Evolutionary conservation across 2,797 vertebrate genomes (phyloP).

Genomic region (Discoglossus pictus): DNA sequence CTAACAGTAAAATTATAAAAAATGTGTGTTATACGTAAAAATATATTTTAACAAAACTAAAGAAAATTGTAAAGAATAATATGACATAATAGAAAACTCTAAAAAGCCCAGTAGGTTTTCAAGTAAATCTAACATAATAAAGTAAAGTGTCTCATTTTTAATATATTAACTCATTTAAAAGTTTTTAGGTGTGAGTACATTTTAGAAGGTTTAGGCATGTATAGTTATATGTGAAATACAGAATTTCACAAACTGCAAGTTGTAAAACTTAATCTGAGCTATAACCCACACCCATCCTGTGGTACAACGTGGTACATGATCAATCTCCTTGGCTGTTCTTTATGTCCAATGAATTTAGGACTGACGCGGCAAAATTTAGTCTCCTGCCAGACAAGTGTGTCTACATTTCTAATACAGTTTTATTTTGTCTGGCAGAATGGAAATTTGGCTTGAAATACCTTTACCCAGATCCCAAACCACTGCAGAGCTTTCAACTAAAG

Average conservation of each 20-base stretch:
- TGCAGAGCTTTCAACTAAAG: slow-evolving; percentile 57
- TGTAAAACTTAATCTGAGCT: slow-evolving; percentile 48
- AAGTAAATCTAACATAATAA: not conserved
- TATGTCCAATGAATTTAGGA: slow-evolving; percentile 59
- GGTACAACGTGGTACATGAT: slow-evolving; percentile 51
- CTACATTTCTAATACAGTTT: slow-evolving; percentile 64
- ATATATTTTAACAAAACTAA: too few relatives aligned
- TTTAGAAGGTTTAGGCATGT: slow-evolving; percentile 18
- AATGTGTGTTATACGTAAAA: too few relatives aligned
- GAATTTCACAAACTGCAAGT: slow-evolving; percentile 48
- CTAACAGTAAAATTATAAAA: too few relatives aligned
- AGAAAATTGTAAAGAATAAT: not conserved
- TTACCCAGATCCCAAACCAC: slow-evolving; percentile 67
- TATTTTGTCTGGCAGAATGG: slow-evolving; percentile 68
- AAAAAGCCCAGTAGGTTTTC: not conserved
- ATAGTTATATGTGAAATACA: slow-evolving; percentile 23
- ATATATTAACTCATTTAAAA: slow-evolving; percentile 22
- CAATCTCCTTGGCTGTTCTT: slow-evolving; percentile 57
- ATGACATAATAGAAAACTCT: not conserved
- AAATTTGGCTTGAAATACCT: slow-evolving; percentile 64
- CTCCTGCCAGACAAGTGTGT: slow-evolving; percentile 61
- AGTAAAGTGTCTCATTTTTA: not conserved
- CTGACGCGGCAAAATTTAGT: slow-evolving; percentile 60
- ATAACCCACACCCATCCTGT: slow-evolving; percentile 56
- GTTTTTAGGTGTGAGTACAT: slow-evolving; percentile 25